phyloP scores from a whole-genome alignment of 2,797 vertebrate genomes.

The Gymnopithys bicolor region DNA sequence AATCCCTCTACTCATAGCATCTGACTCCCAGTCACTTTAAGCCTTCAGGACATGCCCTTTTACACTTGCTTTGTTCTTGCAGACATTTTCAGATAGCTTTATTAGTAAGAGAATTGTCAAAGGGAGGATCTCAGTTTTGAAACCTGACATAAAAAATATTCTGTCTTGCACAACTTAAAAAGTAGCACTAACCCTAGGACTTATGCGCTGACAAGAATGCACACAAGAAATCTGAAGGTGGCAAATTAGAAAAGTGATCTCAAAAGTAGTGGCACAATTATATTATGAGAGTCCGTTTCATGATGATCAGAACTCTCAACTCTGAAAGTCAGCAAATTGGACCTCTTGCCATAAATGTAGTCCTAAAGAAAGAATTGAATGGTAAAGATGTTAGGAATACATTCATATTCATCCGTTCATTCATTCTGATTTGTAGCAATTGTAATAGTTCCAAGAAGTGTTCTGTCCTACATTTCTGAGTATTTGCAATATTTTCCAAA shows the following conservation, averaged over 20 bases:
- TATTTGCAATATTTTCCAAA: slow-evolving; percentile 14
- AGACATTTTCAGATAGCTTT: not conserved
- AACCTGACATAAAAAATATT: not conserved
- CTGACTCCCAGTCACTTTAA: not conserved
- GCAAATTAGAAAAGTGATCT: not conserved
- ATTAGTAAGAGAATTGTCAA: not conserved
- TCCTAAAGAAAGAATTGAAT: not conserved
- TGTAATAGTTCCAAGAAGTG: not conserved
- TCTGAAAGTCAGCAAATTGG: not conserved
- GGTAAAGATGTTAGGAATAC: not conserved
- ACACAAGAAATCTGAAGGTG: not conserved
- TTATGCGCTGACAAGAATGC: not conserved
- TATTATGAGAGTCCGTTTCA: not conserved
- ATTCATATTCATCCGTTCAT: not conserved
- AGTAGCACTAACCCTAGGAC: not conserved
- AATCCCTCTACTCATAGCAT: not conserved
- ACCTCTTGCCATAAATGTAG: not conserved
- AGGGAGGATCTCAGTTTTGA: not conserved
- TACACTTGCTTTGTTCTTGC: not conserved
- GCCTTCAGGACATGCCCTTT: not conserved
- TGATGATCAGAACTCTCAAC: not conserved
- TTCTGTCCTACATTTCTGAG: not conserved
- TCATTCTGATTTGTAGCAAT: not conserved
- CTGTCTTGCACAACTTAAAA: not conserved
- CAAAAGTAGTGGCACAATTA: not conserved